phyloP scores from a whole-genome alignment of 2,113 vertebrate genomes.

The Poeciliopsis occidentalis region DNA sequence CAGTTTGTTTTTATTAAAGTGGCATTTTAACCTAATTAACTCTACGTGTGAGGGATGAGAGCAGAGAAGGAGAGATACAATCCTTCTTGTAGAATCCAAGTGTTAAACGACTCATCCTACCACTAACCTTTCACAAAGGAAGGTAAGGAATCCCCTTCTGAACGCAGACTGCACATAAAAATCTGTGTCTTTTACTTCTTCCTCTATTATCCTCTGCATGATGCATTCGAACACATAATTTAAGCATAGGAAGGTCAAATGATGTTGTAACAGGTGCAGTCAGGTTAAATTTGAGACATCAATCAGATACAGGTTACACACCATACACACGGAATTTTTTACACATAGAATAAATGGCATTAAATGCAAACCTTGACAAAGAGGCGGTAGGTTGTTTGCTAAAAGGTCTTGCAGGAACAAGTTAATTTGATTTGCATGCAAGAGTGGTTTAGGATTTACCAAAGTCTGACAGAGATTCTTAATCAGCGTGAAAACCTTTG shows the following conservation, averaged over 20 bases:
- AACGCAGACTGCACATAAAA: slow-evolving; percentile 14
- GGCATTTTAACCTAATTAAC: slow-evolving; percentile 50
- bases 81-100: slow-evolving; percentile 49
- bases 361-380: background rate
- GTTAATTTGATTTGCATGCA: background rate
- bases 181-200: slow-evolving; percentile 9
- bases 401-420: background rate
- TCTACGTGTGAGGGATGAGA: slow-evolving; percentile 40
- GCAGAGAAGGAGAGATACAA: slow-evolving; percentile 11
- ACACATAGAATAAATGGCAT: background rate
- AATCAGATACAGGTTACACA: background rate
- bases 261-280: background rate
- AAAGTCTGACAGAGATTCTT: background rate
- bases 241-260: background rate
- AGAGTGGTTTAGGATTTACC: background rate
- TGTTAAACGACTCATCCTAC: slow-evolving; percentile 59
- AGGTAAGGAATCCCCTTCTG: background rate
- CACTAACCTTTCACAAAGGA: slow-evolving; percentile 54
- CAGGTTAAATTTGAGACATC: background rate
- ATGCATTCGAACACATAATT: background rate
- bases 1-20: slow-evolving; percentile 60
- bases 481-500: background rate
- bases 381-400: background rate
- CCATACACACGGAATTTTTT: background rate
- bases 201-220: slow-evolving; percentile 8